These are phyloP conservation scores for Tyrannus savana DNA, from an alignment of 2,113 vertebrate species.

Conservation along the genomic window DNA sequence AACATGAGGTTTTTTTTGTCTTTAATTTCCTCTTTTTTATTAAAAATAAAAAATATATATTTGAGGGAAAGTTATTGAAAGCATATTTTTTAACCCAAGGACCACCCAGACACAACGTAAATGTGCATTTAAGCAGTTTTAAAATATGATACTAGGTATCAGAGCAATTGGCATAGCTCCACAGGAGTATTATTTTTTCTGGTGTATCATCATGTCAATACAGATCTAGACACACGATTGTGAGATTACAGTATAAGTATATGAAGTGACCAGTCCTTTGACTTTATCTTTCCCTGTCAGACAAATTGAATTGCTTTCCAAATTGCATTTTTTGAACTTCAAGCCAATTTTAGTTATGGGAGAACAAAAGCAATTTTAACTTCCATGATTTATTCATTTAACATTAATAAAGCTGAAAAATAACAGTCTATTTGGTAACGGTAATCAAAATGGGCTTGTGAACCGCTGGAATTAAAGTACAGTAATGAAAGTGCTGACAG, in stretches of 20 bases:
- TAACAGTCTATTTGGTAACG: not conserved
- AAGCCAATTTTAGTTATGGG: slow-evolving; percentile 21
- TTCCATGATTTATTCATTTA: slow-evolving; percentile 18
- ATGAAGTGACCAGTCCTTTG: not conserved
- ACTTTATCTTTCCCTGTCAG: not conserved
- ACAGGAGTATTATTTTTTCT: not conserved
- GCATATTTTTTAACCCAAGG: slow-evolving; percentile 7
- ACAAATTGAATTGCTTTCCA: not conserved
- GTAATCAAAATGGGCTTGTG: slow-evolving; percentile 14
- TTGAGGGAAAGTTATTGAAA: slow-evolving; percentile 31
- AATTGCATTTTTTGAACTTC: not conserved
- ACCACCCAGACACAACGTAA: not conserved
- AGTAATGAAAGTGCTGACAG: slow-evolving; percentile 23
- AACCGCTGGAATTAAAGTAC: slow-evolving; percentile 28
- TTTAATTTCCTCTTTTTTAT: slow-evolving; percentile 64
- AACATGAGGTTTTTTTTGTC: not conserved
- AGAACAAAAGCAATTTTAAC: slow-evolving; percentile 13
- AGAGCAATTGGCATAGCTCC: not conserved
- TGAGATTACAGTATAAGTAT: not conserved
- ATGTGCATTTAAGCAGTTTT: not conserved
- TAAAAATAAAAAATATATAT: slow-evolving; percentile 22
- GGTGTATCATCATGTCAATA: not conserved
- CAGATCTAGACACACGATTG: not conserved
- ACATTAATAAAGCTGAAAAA: slow-evolving; percentile 54
- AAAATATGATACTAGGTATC: not conserved